These are phyloP conservation scores for Colletes gigas DNA, from an alignment of 1,140 invertebrate species.

Conservation along the genomic window DNA sequence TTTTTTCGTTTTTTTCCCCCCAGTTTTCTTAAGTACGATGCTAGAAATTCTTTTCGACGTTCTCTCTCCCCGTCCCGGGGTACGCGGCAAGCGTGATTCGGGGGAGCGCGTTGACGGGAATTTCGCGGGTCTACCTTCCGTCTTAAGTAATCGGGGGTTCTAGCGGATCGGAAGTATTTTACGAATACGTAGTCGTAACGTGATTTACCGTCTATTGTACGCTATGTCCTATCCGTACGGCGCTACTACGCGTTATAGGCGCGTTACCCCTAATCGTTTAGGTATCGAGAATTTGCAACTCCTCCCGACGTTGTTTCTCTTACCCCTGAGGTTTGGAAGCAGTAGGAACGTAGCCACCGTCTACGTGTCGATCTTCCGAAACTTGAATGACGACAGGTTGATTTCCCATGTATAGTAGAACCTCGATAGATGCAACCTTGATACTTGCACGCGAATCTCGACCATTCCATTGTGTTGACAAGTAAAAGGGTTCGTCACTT, in stretches of 20 bases:
- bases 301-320: background rate
- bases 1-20: background rate
- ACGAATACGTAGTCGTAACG: constrained; percentile 30
- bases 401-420: background rate
- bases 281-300: background rate
- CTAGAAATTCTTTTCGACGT: background rate
- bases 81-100: background rate
- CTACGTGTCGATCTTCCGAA: constrained; percentile 7
- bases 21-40: constrained; percentile 26
- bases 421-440: no score
- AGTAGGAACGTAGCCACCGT: constrained; percentile 41
- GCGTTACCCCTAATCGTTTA: constrained; percentile 1
- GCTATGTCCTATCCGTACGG: constrained; percentile 35
- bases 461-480: no score
- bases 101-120: background rate
- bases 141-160: constrained; percentile 23
- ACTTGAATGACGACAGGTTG: background rate
- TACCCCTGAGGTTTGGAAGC: constrained; percentile 49
- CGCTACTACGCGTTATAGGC: constrained; percentile 26
- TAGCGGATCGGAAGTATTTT: constrained; percentile 30
- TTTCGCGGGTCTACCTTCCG: background rate
- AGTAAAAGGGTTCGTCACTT: no score
- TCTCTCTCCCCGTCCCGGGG: background rate
- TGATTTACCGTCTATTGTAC: constrained; percentile 21
- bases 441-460: no score